Evolutionary conservation across 1,140 invertebrate genomes (phyloP).

Genomic region (Ctenoplectra terminalis): DNA sequence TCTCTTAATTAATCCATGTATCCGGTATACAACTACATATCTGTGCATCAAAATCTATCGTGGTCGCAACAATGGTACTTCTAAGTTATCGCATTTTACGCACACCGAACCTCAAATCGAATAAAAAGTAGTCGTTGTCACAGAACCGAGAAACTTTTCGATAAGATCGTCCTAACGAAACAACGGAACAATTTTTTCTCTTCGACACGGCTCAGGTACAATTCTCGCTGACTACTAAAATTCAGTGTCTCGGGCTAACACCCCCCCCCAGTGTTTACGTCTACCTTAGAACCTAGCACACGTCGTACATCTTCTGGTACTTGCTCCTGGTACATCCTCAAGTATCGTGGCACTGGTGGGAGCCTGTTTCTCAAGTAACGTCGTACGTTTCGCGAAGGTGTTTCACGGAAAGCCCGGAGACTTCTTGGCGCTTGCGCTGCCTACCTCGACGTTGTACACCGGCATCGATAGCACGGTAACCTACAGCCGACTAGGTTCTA

Average conservation of each 20-base stretch:
- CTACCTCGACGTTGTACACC: slow-evolving; percentile 68
- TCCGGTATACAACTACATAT: too few relatives aligned
- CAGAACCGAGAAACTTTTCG: background rate
- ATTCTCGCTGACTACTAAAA: background rate
- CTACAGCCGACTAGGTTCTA: slow-evolving; percentile 58
- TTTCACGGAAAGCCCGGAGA: slow-evolving; percentile 49
- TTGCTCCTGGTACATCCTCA: slow-evolving; percentile 51
- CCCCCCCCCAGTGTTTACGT: slow-evolving; percentile 13
- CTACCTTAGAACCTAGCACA: slow-evolving; percentile 33
- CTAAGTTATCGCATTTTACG: too few relatives aligned
- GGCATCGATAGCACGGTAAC: slow-evolving; percentile 71
- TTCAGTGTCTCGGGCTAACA: slow-evolving; percentile 5
- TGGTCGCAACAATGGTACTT: too few relatives aligned
- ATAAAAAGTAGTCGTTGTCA: too few relatives aligned
- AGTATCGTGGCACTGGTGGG: slow-evolving; percentile 35
- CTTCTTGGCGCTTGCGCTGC: slow-evolving; percentile 50
- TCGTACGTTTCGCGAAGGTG: slow-evolving; percentile 60
- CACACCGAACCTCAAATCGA: background rate
- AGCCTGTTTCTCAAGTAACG: slow-evolving; percentile 51
- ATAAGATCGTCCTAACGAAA: background rate
- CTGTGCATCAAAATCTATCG: too few relatives aligned
- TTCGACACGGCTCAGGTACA: background rate
- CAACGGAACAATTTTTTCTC: background rate
- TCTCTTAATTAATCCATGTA: too few relatives aligned
- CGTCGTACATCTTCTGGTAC: slow-evolving; percentile 49